Conservation (phyloP, 2,113 vertebrate genomes). For the Gasterosteus aculeatus region DNA sequence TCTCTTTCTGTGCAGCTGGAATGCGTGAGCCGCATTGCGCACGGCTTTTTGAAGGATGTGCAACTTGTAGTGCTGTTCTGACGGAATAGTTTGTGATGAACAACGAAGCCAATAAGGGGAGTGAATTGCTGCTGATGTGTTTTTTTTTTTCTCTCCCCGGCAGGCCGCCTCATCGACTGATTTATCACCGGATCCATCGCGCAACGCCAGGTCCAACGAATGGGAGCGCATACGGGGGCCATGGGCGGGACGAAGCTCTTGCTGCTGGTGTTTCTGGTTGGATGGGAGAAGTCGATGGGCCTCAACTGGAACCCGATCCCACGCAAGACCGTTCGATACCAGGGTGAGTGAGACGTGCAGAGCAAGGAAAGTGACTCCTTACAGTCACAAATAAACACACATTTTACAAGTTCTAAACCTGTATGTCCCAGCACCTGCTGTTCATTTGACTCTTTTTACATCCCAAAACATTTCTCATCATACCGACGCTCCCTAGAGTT, state of each 20-base stretch:
- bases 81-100: conserved; percentile 50
- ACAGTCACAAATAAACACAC: neutral
- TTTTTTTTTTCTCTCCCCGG: conserved; percentile 23
- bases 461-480: neutral
- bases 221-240: conserved; percentile 55
- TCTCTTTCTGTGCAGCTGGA: conserved; percentile 32
- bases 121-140: conserved; percentile 23
- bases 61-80: conserved; percentile 27
- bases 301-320: conserved; percentile 85
- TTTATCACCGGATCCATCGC: conserved; percentile 36
- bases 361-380: neutral
- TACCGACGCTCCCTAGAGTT: neutral
- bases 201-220: conserved; percentile 38
- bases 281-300: conserved; percentile 74
- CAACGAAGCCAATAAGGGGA: conserved; percentile 49
- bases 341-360: conserved; percentile 71
- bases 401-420: neutral
- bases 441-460: neutral
- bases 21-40: neutral
- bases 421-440: neutral
- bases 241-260: conserved; percentile 76
- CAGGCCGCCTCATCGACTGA: conserved; percentile 55
- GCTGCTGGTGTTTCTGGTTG: conserved; percentile 76
- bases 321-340: conserved; percentile 81
- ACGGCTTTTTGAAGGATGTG: conserved; percentile 28